Conservation (phyloP, 2,797 vertebrate species). For the Distichodus sexfasciatus region DNA sequence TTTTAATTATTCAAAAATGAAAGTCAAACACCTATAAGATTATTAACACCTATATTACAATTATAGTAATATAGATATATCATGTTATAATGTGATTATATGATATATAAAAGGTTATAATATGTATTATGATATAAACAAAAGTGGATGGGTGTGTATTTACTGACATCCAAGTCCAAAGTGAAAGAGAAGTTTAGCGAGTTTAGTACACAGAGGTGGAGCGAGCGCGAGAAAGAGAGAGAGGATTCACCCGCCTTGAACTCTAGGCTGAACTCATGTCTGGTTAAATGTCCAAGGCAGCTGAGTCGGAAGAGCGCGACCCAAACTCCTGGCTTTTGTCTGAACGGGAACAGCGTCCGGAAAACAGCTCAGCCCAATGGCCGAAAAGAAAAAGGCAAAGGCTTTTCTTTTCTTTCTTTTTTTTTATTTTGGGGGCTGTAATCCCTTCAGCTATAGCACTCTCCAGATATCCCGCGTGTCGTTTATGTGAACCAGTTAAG, state of each 20-base stretch:
- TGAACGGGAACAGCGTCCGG: conserved; percentile 24
- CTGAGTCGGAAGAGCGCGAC: conserved; percentile 18
- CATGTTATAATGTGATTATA: no score
- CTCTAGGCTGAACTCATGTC: conserved; percentile 3
- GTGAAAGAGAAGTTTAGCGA: not conserved
- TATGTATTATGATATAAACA: not conserved
- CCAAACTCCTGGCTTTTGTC: conserved; percentile 6
- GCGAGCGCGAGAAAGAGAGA: not conserved
- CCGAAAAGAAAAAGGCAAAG: not conserved
- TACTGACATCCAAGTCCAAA: not conserved
- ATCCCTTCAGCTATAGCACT: conserved; percentile 44
- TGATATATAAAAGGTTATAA: no score
- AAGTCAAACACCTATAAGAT: no score
- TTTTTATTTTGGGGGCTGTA: conserved; percentile 25
- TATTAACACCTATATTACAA: no score
- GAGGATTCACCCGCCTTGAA: conserved; percentile 4
- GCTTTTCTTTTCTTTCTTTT: conserved; percentile 25
- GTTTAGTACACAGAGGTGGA: not conserved
- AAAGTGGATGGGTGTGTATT: not conserved
- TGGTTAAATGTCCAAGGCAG: conserved; percentile 23
- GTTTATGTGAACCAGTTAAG: conserved; percentile 34
- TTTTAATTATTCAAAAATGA: no score
- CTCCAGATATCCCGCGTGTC: conserved; percentile 12
- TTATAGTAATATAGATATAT: no score
- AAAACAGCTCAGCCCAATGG: conserved; percentile 27